phyloP scores from a whole-genome alignment of 1,140 invertebrate species.

The Pachyrhynchus sulphureomaculatus region DNA sequence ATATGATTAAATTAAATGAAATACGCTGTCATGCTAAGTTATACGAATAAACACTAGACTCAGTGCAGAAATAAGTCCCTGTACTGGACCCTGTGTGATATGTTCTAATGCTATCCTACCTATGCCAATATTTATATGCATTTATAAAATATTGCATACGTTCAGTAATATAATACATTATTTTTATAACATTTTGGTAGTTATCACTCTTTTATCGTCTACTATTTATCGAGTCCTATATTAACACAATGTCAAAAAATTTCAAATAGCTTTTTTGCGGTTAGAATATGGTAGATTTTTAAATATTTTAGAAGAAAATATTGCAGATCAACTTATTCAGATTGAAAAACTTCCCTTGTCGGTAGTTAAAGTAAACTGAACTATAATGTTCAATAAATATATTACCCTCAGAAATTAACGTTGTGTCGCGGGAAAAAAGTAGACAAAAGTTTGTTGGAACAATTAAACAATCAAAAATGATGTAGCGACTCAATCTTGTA shows the following conservation, averaged over 20 bases:
- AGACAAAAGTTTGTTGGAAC: too few species aligned
- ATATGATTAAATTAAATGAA: too few species aligned
- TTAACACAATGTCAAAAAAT: neutral
- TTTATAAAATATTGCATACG: conserved; percentile 13
- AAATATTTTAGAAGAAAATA: too few species aligned
- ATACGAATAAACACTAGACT: neutral
- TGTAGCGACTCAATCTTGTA: too few species aligned
- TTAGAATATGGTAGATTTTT: neutral
- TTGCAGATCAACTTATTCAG: too few species aligned
- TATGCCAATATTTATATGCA: conserved; percentile 2
- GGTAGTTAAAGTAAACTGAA: too few species aligned
- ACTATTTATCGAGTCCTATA: neutral
- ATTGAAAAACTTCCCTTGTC: too few species aligned
- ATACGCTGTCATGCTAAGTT: too few species aligned
- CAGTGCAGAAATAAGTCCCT: conserved; percentile 4
- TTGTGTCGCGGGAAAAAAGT: too few species aligned
- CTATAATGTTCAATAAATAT: too few species aligned
- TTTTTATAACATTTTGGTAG: conserved; percentile 4
- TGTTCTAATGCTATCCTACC: conserved; percentile 17
- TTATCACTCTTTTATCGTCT: neutral
- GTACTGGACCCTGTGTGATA: conserved; percentile 17
- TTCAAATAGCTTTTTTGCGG: neutral
- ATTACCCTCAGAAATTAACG: too few species aligned
- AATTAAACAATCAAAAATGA: too few species aligned
- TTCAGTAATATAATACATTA: conserved; percentile 14